phyloP scores from a whole-genome alignment of 1,140 invertebrate genomes.

The Thrips palmi region DNA sequence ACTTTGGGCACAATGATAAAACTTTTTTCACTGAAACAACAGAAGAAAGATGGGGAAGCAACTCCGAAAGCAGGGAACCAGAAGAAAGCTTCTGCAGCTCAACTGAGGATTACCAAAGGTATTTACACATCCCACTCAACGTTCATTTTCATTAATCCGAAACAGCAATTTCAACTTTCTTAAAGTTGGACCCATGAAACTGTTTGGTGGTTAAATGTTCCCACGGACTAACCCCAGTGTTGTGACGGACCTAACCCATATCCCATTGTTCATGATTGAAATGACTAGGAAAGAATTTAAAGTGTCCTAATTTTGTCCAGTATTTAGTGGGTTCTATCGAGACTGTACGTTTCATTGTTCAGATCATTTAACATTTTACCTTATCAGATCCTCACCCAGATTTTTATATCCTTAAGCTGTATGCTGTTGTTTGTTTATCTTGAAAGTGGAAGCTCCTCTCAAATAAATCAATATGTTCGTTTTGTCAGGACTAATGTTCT shows the following conservation, averaged over 20 bases:
- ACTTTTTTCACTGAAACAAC: constrained; percentile 93
- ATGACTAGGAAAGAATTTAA: too few relatives aligned
- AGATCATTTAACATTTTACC: too few relatives aligned
- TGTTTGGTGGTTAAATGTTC: too few relatives aligned
- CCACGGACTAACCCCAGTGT: too few relatives aligned
- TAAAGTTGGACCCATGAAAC: too few relatives aligned
- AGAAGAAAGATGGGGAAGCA: constrained; percentile 88
- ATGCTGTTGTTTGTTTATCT: neutral
- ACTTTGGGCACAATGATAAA: constrained; percentile 65
- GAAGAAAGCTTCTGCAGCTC: constrained; percentile 87
- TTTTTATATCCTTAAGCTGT: neutral
- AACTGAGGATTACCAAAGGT: constrained; percentile 96
- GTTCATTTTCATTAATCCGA: neutral
- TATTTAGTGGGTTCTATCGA: too few relatives aligned
- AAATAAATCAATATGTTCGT: neutral
- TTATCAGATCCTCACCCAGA: too few relatives aligned
- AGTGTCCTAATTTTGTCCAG: too few relatives aligned
- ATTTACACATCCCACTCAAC: constrained; percentile 12
- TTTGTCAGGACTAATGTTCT: neutral
- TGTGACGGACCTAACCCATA: too few relatives aligned
- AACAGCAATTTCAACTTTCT: too few relatives aligned
- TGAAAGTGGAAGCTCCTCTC: neutral
- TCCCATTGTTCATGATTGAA: too few relatives aligned
- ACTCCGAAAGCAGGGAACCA: constrained; percentile 54
- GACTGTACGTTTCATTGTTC: too few relatives aligned